Evolutionary conservation across 1,140 invertebrate genomes (phyloP).

Genomic region (Parasteatoda tepidariorum): DNA sequence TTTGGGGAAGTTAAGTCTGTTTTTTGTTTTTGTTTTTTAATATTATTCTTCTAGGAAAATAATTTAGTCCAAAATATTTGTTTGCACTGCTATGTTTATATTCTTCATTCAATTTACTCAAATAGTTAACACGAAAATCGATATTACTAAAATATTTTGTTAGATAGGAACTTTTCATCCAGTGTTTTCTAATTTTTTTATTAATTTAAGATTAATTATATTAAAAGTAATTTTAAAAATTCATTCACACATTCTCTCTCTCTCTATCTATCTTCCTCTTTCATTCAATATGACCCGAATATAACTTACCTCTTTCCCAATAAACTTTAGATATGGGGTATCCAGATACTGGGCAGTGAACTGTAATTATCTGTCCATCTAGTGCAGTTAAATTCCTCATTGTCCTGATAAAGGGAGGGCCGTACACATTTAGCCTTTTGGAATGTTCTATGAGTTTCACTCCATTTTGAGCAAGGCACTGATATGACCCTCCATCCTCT

Average conservation of each 20-base stretch:
- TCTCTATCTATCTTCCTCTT: constrained; percentile 10
- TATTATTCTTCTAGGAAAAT: too few relatives aligned
- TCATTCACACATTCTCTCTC: constrained; percentile 15
- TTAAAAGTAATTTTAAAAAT: neutral
- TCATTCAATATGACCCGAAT: constrained; percentile 9
- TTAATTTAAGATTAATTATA: neutral
- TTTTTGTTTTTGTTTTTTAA: too few relatives aligned
- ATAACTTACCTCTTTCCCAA: constrained; percentile 83
- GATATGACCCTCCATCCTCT: constrained; percentile 69
- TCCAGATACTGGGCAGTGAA: constrained; percentile 94
- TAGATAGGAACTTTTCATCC: too few relatives aligned
- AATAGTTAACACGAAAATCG: too few relatives aligned
- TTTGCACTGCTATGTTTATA: too few relatives aligned
- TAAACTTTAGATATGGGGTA: constrained; percentile 88
- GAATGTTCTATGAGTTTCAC: constrained; percentile 72
- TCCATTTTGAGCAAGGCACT: constrained; percentile 74
- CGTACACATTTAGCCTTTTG: constrained; percentile 83
- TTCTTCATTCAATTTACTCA: too few relatives aligned
- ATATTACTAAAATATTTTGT: too few relatives aligned
- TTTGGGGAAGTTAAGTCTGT: too few relatives aligned
- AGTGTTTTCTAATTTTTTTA: too few relatives aligned
- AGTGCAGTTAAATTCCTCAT: constrained; percentile 93
- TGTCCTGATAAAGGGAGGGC: constrained; percentile 85
- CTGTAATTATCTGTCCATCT: constrained; percentile 83
- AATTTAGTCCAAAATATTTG: too few relatives aligned